Evolutionary conservation across 1,140 invertebrate species (phyloP).

Genomic region (Cheumatopsyche charites): DNA sequence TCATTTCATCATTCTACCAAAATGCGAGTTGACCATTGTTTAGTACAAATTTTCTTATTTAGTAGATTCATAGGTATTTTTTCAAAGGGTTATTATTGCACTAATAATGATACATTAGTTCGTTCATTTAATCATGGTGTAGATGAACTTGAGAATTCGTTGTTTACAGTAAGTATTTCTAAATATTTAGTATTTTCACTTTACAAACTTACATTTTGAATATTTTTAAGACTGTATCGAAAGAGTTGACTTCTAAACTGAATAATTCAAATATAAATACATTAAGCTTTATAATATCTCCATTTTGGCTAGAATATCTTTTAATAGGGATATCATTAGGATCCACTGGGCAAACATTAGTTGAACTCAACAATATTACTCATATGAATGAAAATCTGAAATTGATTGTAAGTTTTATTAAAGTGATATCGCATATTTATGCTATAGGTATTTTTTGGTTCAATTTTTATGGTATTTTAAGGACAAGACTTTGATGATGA

Average conservation of each 20-base stretch:
- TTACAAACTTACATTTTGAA: too few relatives aligned
- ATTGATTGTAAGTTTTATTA: conserved; percentile 23
- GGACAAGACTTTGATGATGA: conserved; percentile 36
- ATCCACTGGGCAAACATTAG: conserved; percentile 30
- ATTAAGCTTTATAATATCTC: conserved; percentile 39
- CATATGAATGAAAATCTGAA: conserved; percentile 17
- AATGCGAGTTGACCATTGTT: too few relatives aligned
- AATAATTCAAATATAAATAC: conserved; percentile 23
- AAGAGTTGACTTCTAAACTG: background rate
- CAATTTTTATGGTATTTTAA: conserved; percentile 7
- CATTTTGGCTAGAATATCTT: conserved; percentile 39
- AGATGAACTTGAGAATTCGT: background rate
- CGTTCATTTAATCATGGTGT: background rate
- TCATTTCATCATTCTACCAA: too few relatives aligned
- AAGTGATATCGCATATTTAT: background rate
- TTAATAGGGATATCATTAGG: conserved; percentile 38
- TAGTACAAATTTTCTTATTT: too few relatives aligned
- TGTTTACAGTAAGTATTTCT: background rate
- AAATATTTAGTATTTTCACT: too few relatives aligned
- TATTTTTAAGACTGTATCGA: conserved; percentile 1
- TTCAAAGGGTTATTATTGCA: background rate
- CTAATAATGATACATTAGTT: background rate
- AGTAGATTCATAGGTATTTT: too few relatives aligned
- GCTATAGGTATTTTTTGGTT: background rate
- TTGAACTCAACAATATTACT: conserved; percentile 36